Base-by-base conservation (phyloP, 1,140 invertebrate species). In the Drosophila sproati region DNA sequence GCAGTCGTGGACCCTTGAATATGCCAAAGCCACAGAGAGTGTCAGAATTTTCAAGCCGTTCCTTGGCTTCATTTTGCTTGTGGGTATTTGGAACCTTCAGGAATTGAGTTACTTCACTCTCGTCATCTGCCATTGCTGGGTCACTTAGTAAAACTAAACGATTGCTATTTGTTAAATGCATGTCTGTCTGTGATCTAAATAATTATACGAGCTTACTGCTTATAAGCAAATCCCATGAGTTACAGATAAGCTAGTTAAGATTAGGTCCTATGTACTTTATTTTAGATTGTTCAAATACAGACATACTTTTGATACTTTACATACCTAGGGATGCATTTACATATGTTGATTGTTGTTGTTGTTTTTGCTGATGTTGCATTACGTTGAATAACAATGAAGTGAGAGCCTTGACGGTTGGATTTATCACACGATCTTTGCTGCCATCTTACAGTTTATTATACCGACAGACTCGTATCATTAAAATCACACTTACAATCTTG, bases 11-110 rank as follows among this genome's bases (percentile, higher is more conserved):
- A 2, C 83, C 69, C 8, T 92, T 93, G 12, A 95, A 91, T 59
- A 94, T 93, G 91, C 95, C 94, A 50, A 95, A 93, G 1, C 95
- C 95, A 77, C 95, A 96, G 1, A 93, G 91, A 1, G 94, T 95
- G 20, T 96, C 95, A 6, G 94, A 93, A 39, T 93, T 12, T 2
- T 31, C 1, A n/a, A 10, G 7, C 43, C 5, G 29, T n/a, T 12
- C 4, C 6, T 45, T 12, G 12, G 20, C 31, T 20, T 60, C 20
- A 32, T 48, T 48, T 28, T 48, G 34, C 2, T 48, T 48, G 3
- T 48, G 10, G 0, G 12, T 1, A 48, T 28, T 28, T 8, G 32
- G 3, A 5, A 5, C 7, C 8, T 60, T 60, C 2, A 60, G 43
- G 43, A 60, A 60, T 8, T 35, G 4, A 5, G 55, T 57, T 2